Base-by-base conservation (phyloP, 1,140 invertebrate genomes). In the Ruditapes philippinarum region DNA sequence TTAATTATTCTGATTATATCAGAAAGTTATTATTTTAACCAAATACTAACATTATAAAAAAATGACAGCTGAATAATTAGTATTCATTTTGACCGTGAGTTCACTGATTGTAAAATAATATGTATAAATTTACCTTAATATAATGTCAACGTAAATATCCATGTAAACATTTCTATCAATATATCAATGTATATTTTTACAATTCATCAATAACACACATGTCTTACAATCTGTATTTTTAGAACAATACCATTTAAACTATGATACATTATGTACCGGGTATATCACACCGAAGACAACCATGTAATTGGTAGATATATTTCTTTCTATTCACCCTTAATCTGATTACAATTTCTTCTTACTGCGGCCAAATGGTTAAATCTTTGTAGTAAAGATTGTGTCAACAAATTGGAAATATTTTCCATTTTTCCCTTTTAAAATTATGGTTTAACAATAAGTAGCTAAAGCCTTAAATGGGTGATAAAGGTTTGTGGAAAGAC, bases 181-280 rank as follows among this genome's bases (percentile, higher is more conserved):
- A 19, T 19, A n/a, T 57, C 25, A 57, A n/a, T n/a, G 33, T 2
- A 28, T 38, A 17, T 7, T 70, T 36, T 38, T 38, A 70, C 28
- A 22, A 70, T 14, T 70, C 65, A 38, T 40, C 65, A 70, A 70
- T 70, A 38, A 70, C 22, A 70, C 22, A n/a, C n/a, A n/a, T n/a
- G n/a, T n/a, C n/a, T n/a, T 31, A 70, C 65, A 70, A 38, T 38
- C 36, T 38, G 17, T 70, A 70, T 5, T 38, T 22, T 38, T 36
- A 70, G 65, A 38, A 70, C 33, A 38, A 36, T 7, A 4, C 65
- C 17, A 40, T n/a, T 70, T 38, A 38, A 70, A 70, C 60, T 65
- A n/a, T n/a, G n/a, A n/a, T n/a, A n/a, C 60, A 28, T 28, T 28
- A 65, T 9, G 17, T 36, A n/a, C 33, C n/a, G 5, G 5, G 14